Evolutionary conservation across 2,888 invertebrate species (phyloP).

Genomic region (Thysanoteuthis rhombus): DNA sequence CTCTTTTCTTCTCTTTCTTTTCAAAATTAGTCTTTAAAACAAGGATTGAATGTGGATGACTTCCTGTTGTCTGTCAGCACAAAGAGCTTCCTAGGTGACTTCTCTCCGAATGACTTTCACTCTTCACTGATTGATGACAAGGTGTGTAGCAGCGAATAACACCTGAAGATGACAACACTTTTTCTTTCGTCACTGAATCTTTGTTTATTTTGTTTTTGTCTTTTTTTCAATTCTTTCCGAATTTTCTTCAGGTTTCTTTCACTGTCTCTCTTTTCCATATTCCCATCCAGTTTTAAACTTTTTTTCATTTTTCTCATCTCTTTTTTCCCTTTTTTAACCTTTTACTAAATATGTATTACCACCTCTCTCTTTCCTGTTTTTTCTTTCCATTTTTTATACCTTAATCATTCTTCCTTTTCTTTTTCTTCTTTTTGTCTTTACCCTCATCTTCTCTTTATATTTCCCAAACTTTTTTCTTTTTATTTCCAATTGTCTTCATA

Average conservation of each 20-base stretch:
- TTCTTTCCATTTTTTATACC: not conserved
- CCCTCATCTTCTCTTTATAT: too few relatives aligned
- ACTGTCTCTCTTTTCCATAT: not conserved
- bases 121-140: not conserved
- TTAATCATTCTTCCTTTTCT: not conserved
- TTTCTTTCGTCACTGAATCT: not conserved
- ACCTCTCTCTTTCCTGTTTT: not conserved
- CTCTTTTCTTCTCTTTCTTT: not conserved
- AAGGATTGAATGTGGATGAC: not conserved
- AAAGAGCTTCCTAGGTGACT: not conserved
- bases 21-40: not conserved
- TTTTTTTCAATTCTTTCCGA: not conserved
- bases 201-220: not conserved
- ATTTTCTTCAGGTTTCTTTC: not conserved
- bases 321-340: not conserved
- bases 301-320: not conserved
- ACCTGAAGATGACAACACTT: not conserved
- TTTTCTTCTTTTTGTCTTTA: not conserved
- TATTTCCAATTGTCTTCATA: too few relatives aligned
- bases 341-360: too few relatives aligned
- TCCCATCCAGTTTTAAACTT: not conserved
- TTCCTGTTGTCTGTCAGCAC: not conserved
- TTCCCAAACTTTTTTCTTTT: too few relatives aligned
- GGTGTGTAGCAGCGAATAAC: not conserved
- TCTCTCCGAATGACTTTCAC: not conserved